These are phyloP conservation scores for Phalacrocorax brasilianus DNA, from an alignment of 2,113 vertebrate genomes.

Conservation along the genomic window DNA sequence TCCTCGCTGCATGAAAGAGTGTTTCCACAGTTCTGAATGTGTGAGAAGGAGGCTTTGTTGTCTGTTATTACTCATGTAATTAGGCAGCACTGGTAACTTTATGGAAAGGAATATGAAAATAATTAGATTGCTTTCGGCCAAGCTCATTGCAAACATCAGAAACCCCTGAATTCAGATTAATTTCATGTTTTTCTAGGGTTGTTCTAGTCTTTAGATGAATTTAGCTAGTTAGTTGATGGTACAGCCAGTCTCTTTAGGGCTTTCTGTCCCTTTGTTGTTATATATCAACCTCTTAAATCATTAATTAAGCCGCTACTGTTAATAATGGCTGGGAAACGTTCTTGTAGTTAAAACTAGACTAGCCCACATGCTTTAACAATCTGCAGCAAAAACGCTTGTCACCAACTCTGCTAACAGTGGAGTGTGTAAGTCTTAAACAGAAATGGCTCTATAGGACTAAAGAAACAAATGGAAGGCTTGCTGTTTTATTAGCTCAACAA, in stretches of 20 bases:
- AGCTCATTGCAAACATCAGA: not conserved
- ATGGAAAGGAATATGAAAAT: constrained; percentile 54
- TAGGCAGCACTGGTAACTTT: constrained; percentile 43
- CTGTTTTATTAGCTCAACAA: constrained; percentile 32
- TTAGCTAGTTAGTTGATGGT: not conserved
- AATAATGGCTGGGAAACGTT: not conserved
- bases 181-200: not conserved
- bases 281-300: not conserved
- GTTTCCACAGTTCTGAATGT: not conserved
- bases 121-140: not conserved
- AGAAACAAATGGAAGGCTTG: constrained; percentile 34
- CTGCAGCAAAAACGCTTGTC: not conserved
- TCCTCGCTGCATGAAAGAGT: not conserved
- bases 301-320: not conserved
- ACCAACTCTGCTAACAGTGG: not conserved
- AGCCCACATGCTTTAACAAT: not conserved
- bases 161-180: not conserved
- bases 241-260: not conserved
- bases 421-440: not conserved
- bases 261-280: not conserved
- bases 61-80: constrained; percentile 47
- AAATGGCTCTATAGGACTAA: not conserved
- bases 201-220: not conserved
- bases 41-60: constrained; percentile 40
- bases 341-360: not conserved